Percentiles rank a stretch among this genome's conserved stretches.
Evolutionary conservation across 1,140 invertebrate genomes (phyloP).

Genomic region (Trigoniulus corallinus): DNA sequence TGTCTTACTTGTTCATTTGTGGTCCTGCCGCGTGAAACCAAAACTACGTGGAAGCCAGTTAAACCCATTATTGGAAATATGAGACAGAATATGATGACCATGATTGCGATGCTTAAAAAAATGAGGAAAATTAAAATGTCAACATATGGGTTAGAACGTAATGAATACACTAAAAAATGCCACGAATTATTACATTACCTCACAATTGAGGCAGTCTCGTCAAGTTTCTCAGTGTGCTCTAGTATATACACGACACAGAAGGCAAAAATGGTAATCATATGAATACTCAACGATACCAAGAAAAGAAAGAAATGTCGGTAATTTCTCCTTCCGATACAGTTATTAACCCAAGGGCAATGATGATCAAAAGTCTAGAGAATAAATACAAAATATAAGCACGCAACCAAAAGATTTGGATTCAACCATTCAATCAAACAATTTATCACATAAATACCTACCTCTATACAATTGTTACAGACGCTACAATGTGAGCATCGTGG

Average conservation of each 20-base stretch:
- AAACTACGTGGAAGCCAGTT: constrained; percentile 91
- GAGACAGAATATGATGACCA: constrained; percentile 74
- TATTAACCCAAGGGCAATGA: constrained; percentile 99
- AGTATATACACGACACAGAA: constrained; percentile 83
- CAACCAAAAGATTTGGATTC: constrained; percentile 7
- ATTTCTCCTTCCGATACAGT: constrained; percentile 96
- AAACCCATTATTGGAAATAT: constrained; percentile 94
- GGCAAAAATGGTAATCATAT: constrained; percentile 93
- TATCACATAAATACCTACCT: constrained; percentile 44
- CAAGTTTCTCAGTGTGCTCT: constrained; percentile 60
- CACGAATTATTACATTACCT: constrained; percentile 62
- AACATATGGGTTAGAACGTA: background rate
- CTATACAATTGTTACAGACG: constrained; percentile 97
- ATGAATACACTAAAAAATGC: background rate
- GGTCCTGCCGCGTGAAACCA: constrained; percentile 94
- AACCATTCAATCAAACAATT: too few relatives aligned
- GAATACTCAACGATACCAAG: constrained; percentile 82
- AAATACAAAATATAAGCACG: constrained; percentile 16
- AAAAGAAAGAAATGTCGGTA: constrained; percentile 99
- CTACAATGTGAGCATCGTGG: constrained; percentile 97
- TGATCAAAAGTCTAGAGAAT: constrained; percentile 93
- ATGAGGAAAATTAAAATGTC: constrained; percentile 16
- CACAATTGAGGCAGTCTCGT: constrained; percentile 64
- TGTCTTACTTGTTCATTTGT: constrained; percentile 83
- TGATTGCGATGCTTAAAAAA: constrained; percentile 60